Evolutionary conservation across 2,888 invertebrate species (phyloP), one percentile per base, ranked within the genome.

Genomic region (Dione juno): DNA sequence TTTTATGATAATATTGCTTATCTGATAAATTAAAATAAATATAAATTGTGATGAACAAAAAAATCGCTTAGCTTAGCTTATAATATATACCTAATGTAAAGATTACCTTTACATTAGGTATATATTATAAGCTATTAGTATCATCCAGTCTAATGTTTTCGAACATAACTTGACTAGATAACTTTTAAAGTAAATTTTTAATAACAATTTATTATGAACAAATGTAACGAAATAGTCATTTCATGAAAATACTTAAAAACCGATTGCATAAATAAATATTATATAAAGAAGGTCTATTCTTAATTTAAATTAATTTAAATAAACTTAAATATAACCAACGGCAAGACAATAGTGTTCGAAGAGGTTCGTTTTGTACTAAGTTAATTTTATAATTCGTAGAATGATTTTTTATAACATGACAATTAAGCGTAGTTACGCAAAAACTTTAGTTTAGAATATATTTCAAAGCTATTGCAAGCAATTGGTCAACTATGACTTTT

Each of bases 101-200:
- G 16, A 9, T 64, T 50, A 64, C 50, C 50, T 64, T 64, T 50
- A 63, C 37, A 63, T 50, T 50, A 19, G 35, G 16, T 53, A 14
- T 65, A 50, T 64, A 53, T 40, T 21, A 61, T 66, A 53, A 69
- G 19, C 59, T 67, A 71, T 59, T 59, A 58, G 43, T 63, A 68
- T 65, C 16, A 74, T 77, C 78, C 78, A 78, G 78, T 80, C 77
- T 76, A 77, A 77, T 77, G 73, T 77, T 78, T 78, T 73, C 71
- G 69, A 76, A 74, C 72, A 75, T 75, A 79, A 77, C 74, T 74
- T 83, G 83, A 84, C 83, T 84, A 83, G 83, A 78, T 68, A 77
- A 75, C 73, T 74, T 70, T 61, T 66, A 50, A 54, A 48, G 50
- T 64, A 35, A 48, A 35, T 50, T 63, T 10, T 43, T 43, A 9